Base-by-base conservation (phyloP, 2,888 invertebrate genomes). In the Philhelius pedissequus region DNA sequence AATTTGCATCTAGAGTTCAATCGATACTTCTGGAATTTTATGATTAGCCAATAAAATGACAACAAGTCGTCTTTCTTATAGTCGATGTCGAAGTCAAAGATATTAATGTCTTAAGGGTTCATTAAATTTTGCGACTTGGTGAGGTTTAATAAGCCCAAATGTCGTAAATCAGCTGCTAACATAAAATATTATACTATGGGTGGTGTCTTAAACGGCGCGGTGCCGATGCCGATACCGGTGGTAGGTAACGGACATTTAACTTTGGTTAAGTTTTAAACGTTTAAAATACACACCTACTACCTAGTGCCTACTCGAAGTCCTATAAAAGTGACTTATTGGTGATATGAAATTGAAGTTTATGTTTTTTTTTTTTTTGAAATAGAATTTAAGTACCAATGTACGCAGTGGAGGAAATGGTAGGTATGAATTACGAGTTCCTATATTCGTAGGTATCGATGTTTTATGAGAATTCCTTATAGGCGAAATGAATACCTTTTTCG, bases 21-120 rank as follows among this genome's bases (percentile, higher is more conserved):
- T 75, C 48, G 27, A 70, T 75, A 83, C 83, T 83, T 70, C 64
- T 78, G 83, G 78, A 74, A 82, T 70, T 83, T 83, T 75, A 78
- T 70, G 78, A 75, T 62, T 73, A 52, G 43, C 78, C 83, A 78
- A 78, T 83, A 62, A 69, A 78, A 78, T 78, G 78, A 43, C 62
- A 62, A 66, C 83, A 83, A 69, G 69, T 69, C 74, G 54, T 32
- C 27, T 27, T n/a, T n/a, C n/a, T n/a, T n/a, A n/a, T n/a, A n/a
- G n/a, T n/a, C n/a, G 0, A 13, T 1, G 50, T 66, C 62, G 15
- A 32, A 32, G 54, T 54, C 6, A 5, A 54, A 38, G 73, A 78
- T 52, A 78, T 74, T 69, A 62, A 62, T 62, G 62, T 43, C 43
- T 62, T 30, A 43, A 62, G 18, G 62, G 62, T 43, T 43, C 27